A percentile compares a stretch with the other conserved stretches of the same genome.
Conservation (phyloP, 1,140 invertebrate genomes). For the Drosophila pruinosa region DNA sequence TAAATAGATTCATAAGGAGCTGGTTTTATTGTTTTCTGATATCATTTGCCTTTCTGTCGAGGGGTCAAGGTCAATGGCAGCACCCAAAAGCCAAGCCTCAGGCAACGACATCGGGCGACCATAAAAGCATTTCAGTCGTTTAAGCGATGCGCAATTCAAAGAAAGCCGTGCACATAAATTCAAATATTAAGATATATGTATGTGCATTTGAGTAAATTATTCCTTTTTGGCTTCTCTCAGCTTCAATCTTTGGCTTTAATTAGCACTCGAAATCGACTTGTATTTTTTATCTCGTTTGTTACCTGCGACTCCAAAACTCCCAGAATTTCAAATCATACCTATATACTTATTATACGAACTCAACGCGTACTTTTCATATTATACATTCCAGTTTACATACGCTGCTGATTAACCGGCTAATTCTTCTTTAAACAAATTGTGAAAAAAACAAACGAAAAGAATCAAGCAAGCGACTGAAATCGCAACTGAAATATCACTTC, state of each 20-base stretch:
- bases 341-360: neutral
- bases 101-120: neutral
- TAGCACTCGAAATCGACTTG: constrained; percentile 69
- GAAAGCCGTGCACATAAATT: constrained; percentile 69
- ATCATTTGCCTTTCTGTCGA: constrained; percentile 18
- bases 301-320: constrained; percentile 45
- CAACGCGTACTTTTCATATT: neutral
- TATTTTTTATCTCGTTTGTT: constrained; percentile 46
- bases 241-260: constrained; percentile 56
- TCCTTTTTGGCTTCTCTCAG: neutral
- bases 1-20: constrained; percentile 52
- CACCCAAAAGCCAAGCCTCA: constrained; percentile 29
- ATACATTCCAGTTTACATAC: constrained; percentile 55
- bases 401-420: constrained; percentile 62
- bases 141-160: constrained; percentile 66
- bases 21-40: constrained; percentile 46
- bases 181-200: constrained; percentile 19
- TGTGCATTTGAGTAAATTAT: constrained; percentile 18
- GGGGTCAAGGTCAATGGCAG: constrained; percentile 61
- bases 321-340: constrained; percentile 8
- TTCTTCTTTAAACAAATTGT: constrained; percentile 71
- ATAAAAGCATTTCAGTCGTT: constrained; percentile 32
- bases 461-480: constrained; percentile 21
- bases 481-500: constrained; percentile 14
- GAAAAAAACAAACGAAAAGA: constrained; percentile 24